These are phyloP conservation scores for Ceyx margarethae DNA, from an alignment of 2,113 vertebrate genomes.

Conservation along the genomic window DNA sequence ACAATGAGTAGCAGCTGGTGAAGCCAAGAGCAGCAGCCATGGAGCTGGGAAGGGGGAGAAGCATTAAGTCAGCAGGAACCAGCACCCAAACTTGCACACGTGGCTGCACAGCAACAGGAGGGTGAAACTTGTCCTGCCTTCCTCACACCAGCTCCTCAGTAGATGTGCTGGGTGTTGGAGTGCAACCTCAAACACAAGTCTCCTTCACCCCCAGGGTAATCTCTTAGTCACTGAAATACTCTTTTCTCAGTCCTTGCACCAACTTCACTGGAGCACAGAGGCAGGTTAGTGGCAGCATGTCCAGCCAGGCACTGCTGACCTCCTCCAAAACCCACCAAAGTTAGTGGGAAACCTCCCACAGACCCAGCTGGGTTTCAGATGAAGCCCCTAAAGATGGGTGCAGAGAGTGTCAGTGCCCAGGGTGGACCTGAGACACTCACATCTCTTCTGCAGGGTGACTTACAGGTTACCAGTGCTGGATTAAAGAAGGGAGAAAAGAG, in stretches of 20 bases:
- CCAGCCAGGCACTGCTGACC: background rate
- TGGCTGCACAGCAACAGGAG: background rate
- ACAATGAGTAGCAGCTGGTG: background rate
- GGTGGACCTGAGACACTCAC: background rate
- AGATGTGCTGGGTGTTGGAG: background rate
- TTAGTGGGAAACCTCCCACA: background rate
- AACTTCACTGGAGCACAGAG: background rate
- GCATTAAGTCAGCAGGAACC: background rate
- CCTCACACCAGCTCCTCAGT: background rate
- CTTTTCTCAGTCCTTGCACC: background rate
- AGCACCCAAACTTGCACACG: background rate
- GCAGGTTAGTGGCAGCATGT: background rate
- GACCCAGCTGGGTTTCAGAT: background rate
- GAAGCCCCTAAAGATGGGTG: background rate
- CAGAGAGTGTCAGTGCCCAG: background rate
- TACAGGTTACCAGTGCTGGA: background rate
- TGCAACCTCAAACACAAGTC: background rate
- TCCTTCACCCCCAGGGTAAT: background rate
- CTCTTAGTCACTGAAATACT: background rate
- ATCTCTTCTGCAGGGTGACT: background rate
- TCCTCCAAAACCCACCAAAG: constrained; percentile 1
- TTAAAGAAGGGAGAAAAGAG: constrained; percentile 32
- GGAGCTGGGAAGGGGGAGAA: background rate
- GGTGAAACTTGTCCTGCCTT: background rate
- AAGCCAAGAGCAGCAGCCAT: background rate